A percentile compares a stretch with the other conserved stretches of the same genome.
These are phyloP conservation scores for Seira sanloemensis DNA, from an alignment of 2,888 invertebrate genomes.

Conservation along the genomic window DNA sequence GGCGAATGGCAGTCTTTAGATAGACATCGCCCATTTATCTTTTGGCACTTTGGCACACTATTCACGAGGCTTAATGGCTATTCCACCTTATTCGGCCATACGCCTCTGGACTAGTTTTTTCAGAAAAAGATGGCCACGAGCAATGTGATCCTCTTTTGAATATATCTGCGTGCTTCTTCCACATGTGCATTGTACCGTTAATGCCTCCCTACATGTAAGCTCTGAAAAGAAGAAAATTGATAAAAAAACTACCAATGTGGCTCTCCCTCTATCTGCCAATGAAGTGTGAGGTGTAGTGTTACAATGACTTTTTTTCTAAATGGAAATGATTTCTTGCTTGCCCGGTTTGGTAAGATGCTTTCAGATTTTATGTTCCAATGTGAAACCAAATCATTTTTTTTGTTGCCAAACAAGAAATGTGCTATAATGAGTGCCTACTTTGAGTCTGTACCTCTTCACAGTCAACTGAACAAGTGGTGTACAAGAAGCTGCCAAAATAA, in stretches of 20 bases:
- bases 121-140: conserved; percentile 13
- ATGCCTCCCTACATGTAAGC: neutral
- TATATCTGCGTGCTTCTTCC: neutral
- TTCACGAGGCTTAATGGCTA: too few relatives aligned
- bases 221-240: too few relatives aligned
- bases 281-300: neutral
- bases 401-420: conserved; percentile 48
- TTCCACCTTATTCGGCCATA: too few relatives aligned
- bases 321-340: conserved; percentile 59
- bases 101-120: conserved; percentile 35
- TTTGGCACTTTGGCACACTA: too few relatives aligned
- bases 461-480: neutral
- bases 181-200: conserved; percentile 22
- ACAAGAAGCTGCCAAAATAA: neutral
- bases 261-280: too few relatives aligned
- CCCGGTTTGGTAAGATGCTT: conserved; percentile 60
- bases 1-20: too few relatives aligned
- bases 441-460: neutral
- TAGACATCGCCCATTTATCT: too few relatives aligned
- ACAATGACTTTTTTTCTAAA: conserved; percentile 26
- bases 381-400: conserved; percentile 9
- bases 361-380: conserved; percentile 61
- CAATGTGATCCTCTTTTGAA: conserved; percentile 21
- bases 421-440: neutral
- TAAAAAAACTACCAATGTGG: too few relatives aligned